Evolutionary conservation across 2,113 vertebrate genomes (phyloP).

Genomic region (Hucho hucho): DNA sequence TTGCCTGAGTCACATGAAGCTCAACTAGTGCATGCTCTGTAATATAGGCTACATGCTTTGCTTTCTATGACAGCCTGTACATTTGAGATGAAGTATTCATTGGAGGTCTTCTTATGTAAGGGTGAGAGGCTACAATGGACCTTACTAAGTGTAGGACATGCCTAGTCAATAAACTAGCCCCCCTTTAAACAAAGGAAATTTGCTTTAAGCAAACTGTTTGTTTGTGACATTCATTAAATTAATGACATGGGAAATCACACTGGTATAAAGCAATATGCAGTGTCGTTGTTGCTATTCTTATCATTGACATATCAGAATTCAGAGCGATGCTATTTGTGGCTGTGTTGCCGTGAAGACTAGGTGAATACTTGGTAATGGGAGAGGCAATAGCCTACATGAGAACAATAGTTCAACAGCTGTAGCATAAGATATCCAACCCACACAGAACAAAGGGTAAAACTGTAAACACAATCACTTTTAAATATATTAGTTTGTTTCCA

Average conservation of each 20-base stretch:
- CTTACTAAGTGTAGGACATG: neutral
- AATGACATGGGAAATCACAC: neutral
- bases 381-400: constrained; percentile 14
- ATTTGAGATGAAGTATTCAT: no score
- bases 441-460: no score
- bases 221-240: neutral
- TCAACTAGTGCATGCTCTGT: no score
- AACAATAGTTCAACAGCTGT: constrained; percentile 9
- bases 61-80: no score
- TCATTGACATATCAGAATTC: constrained; percentile 22
- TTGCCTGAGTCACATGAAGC: no score
- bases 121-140: no score
- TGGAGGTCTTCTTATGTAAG: no score
- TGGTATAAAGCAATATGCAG: neutral
- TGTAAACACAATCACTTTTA: neutral
- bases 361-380: constrained; percentile 21
- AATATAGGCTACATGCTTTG: no score
- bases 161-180: neutral
- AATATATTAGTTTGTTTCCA: neutral
- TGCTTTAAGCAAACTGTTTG: neutral
- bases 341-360: constrained; percentile 51
- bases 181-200: neutral
- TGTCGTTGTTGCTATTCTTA: constrained; percentile 28
- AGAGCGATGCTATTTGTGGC: constrained; percentile 46
- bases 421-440: neutral